Conservation (phyloP, 2,113 vertebrate genomes). For the Cacatua alba region DNA sequence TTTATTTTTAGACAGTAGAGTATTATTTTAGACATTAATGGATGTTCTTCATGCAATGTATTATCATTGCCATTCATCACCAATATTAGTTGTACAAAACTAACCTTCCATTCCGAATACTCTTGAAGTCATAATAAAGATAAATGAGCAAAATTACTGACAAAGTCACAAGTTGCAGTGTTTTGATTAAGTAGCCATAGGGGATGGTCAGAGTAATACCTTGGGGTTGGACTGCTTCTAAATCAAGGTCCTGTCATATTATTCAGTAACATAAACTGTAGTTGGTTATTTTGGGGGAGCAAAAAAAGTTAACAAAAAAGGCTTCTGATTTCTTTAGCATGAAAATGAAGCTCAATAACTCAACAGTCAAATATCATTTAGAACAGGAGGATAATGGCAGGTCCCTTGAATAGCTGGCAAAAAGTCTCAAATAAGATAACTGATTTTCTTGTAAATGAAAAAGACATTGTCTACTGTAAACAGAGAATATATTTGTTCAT, state of each 20-base stretch:
- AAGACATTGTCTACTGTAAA: background rate
- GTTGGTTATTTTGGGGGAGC: conserved; percentile 6
- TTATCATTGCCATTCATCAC: conserved; percentile 70
- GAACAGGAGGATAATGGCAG: background rate
- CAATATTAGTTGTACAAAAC: conserved; percentile 73
- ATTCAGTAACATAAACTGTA: conserved; percentile 19
- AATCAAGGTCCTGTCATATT: conserved; percentile 54
- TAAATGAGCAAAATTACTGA: conserved; percentile 78
- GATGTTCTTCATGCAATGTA: conserved; percentile 46
- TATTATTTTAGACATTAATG: conserved; percentile 60
- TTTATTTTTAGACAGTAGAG: conserved; percentile 55
- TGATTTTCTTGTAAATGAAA: conserved; percentile 9
- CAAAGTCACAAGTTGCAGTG: conserved; percentile 69
- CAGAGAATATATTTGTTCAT: background rate
- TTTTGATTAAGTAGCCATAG: conserved; percentile 75
- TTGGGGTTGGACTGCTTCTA: conserved; percentile 54
- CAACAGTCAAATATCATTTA: conserved; percentile 2
- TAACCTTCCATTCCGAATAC: conserved; percentile 69
- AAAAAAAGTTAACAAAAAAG: background rate
- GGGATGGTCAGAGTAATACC: conserved; percentile 71
- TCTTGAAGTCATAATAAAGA: conserved; percentile 74
- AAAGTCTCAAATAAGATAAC: background rate
- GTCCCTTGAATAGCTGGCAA: background rate
- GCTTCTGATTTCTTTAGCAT: background rate
- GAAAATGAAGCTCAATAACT: conserved; percentile 53